Evolutionary conservation across 2,888 invertebrate genomes (phyloP), one percentile per base, ranked within the genome.

Genomic region (Drosophila cracens): DNA sequence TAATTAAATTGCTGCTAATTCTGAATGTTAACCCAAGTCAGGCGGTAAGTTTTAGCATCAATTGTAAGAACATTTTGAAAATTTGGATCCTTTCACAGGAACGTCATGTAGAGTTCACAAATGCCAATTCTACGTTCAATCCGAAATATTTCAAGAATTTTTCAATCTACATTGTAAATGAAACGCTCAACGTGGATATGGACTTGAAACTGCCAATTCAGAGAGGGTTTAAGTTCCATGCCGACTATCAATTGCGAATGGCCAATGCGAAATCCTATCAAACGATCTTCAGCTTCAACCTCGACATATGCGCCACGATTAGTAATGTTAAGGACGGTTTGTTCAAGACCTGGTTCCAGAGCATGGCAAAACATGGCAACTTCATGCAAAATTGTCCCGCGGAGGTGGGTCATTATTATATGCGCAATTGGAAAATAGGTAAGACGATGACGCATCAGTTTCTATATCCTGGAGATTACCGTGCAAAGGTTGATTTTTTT

Each of bases 381-480:
- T 87, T 88, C 21, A 90, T 81, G 85, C 65, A 60, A 16, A 89
- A 78, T 48, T 88, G 90, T 34, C 88, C 88, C 0, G 77, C 87
- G 4, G 73, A 74, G 48, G 59, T 74, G 13, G 86, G 90, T 1
- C 60, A 52, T 56, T 86, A 86, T 51, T 86, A 87, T 59, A 0
- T 89, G 29, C 83, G 56, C n/a, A 64, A 85, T 29, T 89, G 88
- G 88, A 67, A 59, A 29, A 34, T 85, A 57, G 70, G 79, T 1
- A 53, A 63, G 21, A 38, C 75, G 0, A n/a, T 70, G 62, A 75
- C 71, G 13, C 83, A 84, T 31, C 62, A 75, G 54, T 88, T 87
- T 29, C 48, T 88, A 2, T 51, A 67, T 31, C 70, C 70, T 2
- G 76, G 79, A 49, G 65, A 74, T 13, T 77, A 77, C 16, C 74